phyloP scores from a whole-genome alignment of 2,888 invertebrate genomes.

The Tipula lateralis region DNA sequence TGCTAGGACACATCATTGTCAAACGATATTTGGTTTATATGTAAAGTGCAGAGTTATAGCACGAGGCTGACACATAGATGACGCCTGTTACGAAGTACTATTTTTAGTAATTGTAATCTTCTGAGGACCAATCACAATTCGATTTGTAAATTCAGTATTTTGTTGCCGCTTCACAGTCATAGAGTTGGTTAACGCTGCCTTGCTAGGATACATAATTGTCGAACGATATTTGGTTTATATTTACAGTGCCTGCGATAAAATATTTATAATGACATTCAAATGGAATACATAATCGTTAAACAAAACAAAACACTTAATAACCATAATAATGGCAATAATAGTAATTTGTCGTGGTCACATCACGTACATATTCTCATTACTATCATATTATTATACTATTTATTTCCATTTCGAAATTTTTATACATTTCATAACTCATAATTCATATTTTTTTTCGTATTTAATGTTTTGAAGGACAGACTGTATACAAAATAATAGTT shows the following conservation, averaged over 20 bases:
- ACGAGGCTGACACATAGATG: no score
- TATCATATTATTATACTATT: not conserved
- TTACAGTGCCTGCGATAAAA: not conserved
- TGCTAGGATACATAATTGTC: no score
- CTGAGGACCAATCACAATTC: no score
- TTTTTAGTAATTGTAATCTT: no score
- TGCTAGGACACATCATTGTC: no score
- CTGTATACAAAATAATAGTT: constrained; percentile 6
- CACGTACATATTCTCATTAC: constrained; percentile 24
- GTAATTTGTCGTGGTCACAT: constrained; percentile 24
- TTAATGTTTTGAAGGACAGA: constrained; percentile 24
- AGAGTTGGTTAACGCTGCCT: no score
- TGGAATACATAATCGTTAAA: not conserved
- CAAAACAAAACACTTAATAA: not conserved
- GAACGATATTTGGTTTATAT: no score
- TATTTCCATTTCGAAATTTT: not conserved
- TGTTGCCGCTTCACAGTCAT: no score
- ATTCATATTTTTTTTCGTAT: not conserved
- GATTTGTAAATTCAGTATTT: no score
- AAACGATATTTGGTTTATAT: no score
- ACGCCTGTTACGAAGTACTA: no score
- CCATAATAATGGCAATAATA: not conserved
- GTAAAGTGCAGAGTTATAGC: no score
- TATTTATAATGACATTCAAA: not conserved
- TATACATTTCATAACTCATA: not conserved